phyloP scores from a whole-genome alignment of 2,797 vertebrate genomes.

The Babyrousa celebensis region DNA sequence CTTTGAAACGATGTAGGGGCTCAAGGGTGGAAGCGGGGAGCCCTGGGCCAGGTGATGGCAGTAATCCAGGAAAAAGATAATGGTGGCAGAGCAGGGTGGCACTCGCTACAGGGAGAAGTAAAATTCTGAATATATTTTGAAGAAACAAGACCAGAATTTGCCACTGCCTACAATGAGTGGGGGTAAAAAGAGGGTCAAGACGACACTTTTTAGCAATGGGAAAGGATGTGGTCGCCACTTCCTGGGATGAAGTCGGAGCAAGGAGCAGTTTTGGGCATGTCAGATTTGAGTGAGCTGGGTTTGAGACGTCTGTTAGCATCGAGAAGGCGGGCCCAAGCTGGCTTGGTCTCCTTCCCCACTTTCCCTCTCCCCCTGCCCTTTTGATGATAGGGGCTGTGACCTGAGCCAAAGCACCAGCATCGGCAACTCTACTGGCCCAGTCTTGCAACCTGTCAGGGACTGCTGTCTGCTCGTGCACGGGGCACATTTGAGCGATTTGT shows the following conservation, averaged over 20 bases:
- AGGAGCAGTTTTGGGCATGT: neutral
- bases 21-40: neutral
- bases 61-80: neutral
- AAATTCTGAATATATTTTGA: neutral
- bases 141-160: neutral
- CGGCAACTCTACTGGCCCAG: neutral
- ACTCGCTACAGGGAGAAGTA: neutral
- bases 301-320: neutral
- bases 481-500: too few relatives aligned
- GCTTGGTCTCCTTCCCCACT: too few relatives aligned
- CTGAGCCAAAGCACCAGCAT: rapidly evolving
- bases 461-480: neutral
- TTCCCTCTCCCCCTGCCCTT: neutral
- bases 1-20: neutral
- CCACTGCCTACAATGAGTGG: neutral
- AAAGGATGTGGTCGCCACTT: neutral
- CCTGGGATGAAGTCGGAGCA: neutral
- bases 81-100: neutral
- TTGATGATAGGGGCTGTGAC: neutral
- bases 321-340: too few relatives aligned
- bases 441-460: neutral
- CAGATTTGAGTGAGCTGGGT: neutral
- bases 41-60: neutral
- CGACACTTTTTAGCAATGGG: neutral
- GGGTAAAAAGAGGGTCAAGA: neutral